Evolutionary conservation across 2,888 invertebrate species (phyloP), one percentile per base, ranked within the genome.

Genomic region (Rosalia funebris): DNA sequence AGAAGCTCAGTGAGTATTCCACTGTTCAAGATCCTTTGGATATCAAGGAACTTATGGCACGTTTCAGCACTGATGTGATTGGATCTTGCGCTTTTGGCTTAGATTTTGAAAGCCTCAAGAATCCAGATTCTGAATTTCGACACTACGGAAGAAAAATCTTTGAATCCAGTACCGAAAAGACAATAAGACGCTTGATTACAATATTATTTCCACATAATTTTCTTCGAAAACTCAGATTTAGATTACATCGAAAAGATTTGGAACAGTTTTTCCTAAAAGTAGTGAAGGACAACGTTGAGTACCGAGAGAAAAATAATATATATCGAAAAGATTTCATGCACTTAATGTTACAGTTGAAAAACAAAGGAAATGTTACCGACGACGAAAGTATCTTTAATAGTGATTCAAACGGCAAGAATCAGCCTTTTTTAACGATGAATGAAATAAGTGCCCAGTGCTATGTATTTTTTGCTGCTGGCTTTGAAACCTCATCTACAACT

Each of bases 41-140:
- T 39, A 70, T 77, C 17, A 76, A 84, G 9, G 84, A 86, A 31
- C 79, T 85, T 31, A 82, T 84, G 62, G 84, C 84, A 1, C 83
- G 84, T 63, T 87, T 84, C 71, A 83, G 86, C 0, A 85, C 86
- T 79, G 87, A 87, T 69, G 84, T 87, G 1, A 85, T 87, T 16
- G 86, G 85, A 0, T 84, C 83, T 44, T 84, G 85, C 53, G 87
- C 85, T 5, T 88, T 87, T 71, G 87, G 87, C 19, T 79, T 87
- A 2, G 84, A 86, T 63, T 84, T 84, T 63, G 84, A 87, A 66
- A 83, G 84, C 16, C 82, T 87, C 45, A 80, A 82, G 50, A 81
- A 85, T 74, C 80, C 84, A 0, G 77, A 85, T 58, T 83, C 84
- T 10, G 69, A 66, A 44, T 87, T 88, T 73, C 57, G 71, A 53